A percentile compares a stretch with the other conserved stretches of the same genome.
phyloP scores from a whole-genome alignment of 2,888 invertebrate genomes.

The Clanis bilineata region DNA sequence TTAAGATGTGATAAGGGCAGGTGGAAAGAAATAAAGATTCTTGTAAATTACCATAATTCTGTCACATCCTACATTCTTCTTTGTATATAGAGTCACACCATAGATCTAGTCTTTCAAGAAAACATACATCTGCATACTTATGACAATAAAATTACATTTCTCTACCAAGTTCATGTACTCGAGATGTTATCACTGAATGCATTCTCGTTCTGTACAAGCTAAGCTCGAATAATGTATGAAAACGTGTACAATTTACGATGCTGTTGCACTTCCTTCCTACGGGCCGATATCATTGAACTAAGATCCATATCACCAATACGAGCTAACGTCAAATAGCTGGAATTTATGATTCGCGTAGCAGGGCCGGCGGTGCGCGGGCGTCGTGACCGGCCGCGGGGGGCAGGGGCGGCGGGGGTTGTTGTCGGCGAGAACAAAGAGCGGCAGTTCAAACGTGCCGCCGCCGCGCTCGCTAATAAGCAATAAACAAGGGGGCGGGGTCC shows the following conservation, averaged over 20 bases:
- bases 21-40: no score
- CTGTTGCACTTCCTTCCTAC: constrained; percentile 66
- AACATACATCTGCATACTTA: neutral
- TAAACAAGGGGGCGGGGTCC: constrained; percentile 81
- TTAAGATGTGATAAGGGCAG: no score
- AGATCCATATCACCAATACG: constrained; percentile 75
- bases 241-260: constrained; percentile 44
- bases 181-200: constrained; percentile 15
- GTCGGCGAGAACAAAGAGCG: constrained; percentile 79
- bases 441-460: constrained; percentile 78
- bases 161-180: neutral
- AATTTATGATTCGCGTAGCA: constrained; percentile 78
- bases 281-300: constrained; percentile 67
- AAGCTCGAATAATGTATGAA: constrained; percentile 30
- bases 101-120: neutral
- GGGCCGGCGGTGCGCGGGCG: constrained; percentile 60
- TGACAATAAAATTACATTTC: constrained; percentile 5
- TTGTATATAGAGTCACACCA: neutral
- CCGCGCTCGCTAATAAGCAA: constrained; percentile 79
- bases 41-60: no score
- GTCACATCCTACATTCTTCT: neutral
- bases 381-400: constrained; percentile 57
- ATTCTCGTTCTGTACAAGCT: neutral
- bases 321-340: constrained; percentile 76
- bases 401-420: constrained; percentile 33